Base-by-base conservation (phyloP, 30 jellyfish, hydroid and myxozoan species). In the Nemopilema nomurai region DNA sequence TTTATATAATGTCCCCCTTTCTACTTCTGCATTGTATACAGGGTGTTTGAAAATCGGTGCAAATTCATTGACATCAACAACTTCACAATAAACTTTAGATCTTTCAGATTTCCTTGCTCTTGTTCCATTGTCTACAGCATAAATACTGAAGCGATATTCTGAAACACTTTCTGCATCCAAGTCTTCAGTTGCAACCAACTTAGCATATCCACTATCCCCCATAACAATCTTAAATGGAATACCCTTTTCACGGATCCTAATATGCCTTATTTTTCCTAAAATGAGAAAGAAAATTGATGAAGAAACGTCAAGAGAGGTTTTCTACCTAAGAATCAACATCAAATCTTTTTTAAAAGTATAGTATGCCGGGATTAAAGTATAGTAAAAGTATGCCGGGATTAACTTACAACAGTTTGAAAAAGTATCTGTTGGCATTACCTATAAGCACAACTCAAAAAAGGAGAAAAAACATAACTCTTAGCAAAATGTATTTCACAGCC, bases 91-190 rank as follows among this genome's bases (percentile, higher is more conserved):
- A 0, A 87, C 96, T 78, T 63, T 79, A 9, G 96, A 87, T 25
- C 96, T 75, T 62, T 87, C 96, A 22, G 96, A 87, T 79, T 87
- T 87, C 72, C 96, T 78, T n/a, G 96, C 90, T 28, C 96, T 69
- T 71, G 87, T 87, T 32, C 91, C 96, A 23, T 87, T 79, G 49
- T 87, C 96, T 26, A 87, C 96, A 0, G 96, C 96, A 73, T 68
- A 87, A 21, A 87, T 79, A 25, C 90, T 87, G 49, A 87, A 87
- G 6, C 86, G 80, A 65, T 87, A 87, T 65, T 87, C 96, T 26
- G 57, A 9, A 41, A 80, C 74, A 53, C 69, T 87, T 77, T 87
- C 96, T 0, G 96, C 96, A 73, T 87, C 91, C 76, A 87, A 50
- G 27, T 87, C 96, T 22, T 71, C 90, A 4, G 85, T 66, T n/a